These are phyloP conservation scores for Proctacanthus coquilletti DNA, from an alignment of 1,140 invertebrate genomes.

Conservation along the genomic window DNA sequence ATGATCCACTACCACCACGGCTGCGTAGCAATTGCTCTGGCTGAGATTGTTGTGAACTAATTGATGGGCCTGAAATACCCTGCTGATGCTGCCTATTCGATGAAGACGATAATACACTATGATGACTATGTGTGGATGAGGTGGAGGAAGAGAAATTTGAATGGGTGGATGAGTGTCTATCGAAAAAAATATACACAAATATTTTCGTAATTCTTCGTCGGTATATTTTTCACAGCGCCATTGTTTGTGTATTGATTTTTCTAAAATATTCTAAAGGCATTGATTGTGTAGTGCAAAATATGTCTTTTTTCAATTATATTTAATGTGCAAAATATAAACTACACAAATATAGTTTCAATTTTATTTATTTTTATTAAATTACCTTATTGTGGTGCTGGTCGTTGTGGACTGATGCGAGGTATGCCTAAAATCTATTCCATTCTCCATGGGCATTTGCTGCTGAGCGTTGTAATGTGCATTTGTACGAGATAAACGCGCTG, in stretches of 20 bases:
- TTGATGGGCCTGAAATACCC: no score
- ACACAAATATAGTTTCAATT: background rate
- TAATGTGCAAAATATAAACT: no score
- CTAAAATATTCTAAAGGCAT: no score
- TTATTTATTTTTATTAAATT: background rate
- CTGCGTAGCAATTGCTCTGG: conserved; percentile 1
- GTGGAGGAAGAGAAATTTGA: background rate
- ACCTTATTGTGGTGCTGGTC: background rate
- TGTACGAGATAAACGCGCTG: background rate
- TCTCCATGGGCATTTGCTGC: conserved; percentile 7
- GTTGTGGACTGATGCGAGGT: conserved; percentile 2
- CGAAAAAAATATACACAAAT: background rate
- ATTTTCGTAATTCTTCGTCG: conserved; percentile 1
- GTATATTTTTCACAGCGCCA: no score
- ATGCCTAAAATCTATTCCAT: conserved; percentile 11
- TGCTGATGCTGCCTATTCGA: no score
- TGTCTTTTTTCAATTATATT: no score
- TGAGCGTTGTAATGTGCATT: conserved; percentile 1
- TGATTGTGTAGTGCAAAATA: no score
- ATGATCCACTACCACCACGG: background rate
- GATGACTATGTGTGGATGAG: background rate
- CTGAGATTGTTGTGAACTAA: background rate
- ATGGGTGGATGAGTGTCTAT: background rate
- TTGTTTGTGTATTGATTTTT: no score
- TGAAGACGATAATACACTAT: background rate